A percentile compares a stretch with the other conserved stretches of the same genome.
Conservation (phyloP, 2,797 vertebrate genomes). For the Amblyraja radiata region DNA sequence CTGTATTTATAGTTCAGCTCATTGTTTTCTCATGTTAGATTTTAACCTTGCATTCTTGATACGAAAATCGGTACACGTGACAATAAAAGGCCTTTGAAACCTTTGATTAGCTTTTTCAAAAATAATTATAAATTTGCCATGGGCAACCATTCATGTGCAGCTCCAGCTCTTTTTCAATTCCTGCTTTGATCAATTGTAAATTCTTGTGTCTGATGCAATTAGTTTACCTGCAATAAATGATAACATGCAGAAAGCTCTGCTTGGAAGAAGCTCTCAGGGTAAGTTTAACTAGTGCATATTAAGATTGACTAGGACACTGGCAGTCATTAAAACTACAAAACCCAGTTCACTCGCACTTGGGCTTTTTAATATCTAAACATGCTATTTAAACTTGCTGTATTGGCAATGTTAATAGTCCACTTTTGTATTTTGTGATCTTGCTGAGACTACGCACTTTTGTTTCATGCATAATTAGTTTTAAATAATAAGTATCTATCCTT, state of each 20-base stretch:
- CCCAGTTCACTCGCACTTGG: background rate
- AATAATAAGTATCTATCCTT: background rate
- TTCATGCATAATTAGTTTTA: background rate
- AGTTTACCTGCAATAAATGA: conserved; percentile 28
- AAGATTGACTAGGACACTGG: background rate
- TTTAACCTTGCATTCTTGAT: conserved; percentile 15
- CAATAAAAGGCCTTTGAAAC: no score
- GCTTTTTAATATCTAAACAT: background rate
- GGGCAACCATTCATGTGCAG: conserved; percentile 13
- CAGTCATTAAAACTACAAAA: background rate
- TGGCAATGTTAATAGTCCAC: background rate
- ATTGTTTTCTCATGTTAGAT: conserved; percentile 15
- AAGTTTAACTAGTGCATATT: background rate
- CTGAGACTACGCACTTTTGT: conserved; percentile 12
- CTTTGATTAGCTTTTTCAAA: conserved; percentile 27
- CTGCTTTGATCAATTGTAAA: conserved; percentile 12
- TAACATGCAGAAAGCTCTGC: background rate
- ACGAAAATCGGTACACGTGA: no score
- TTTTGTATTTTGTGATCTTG: conserved; percentile 10
- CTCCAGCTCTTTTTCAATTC: background rate
- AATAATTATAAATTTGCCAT: conserved; percentile 21
- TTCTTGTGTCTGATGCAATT: conserved; percentile 1
- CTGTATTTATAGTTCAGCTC: conserved; percentile 14
- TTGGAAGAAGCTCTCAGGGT: background rate
- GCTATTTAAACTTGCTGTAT: conserved; percentile 2